A percentile compares a stretch with the other conserved stretches of the same genome.
These are phyloP conservation scores for Hydrolagus affinis DNA, from an alignment of 2,113 vertebrate species.

Conservation along the genomic window DNA sequence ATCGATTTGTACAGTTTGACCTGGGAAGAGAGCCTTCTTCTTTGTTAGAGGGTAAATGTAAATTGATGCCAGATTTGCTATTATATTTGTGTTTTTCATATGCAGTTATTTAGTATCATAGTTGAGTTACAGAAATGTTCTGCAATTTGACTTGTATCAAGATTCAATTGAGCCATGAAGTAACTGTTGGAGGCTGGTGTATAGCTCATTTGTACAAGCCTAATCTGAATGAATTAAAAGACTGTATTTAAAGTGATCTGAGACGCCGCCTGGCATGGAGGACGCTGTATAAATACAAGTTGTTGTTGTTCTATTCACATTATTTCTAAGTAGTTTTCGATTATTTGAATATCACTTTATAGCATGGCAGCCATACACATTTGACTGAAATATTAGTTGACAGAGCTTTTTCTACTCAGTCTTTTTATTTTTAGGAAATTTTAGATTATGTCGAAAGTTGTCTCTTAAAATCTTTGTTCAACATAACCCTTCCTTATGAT, in stretches of 20 bases:
- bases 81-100: background rate
- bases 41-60: background rate
- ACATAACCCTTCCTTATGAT: no score
- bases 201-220: conserved; percentile 12
- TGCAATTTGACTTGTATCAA: conserved; percentile 8
- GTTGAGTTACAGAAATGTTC: conserved; percentile 14
- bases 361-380: background rate
- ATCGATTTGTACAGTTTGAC: background rate
- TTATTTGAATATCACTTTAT: background rate
- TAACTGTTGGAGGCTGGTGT: background rate
- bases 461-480: no score
- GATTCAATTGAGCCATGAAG: background rate
- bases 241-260: no score
- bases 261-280: no score
- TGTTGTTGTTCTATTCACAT: no score
- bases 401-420: no score
- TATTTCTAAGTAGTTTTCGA: background rate
- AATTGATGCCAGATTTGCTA: background rate
- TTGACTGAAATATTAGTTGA: no score
- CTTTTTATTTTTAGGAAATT: no score
- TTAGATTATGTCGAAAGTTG: no score
- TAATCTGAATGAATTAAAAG: conserved; percentile 18
- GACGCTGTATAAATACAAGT: no score
- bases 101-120: background rate
- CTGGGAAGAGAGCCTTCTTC: background rate